A percentile compares a stretch with the other conserved stretches of the same genome.
Evolutionary conservation across 2,888 invertebrate genomes (phyloP).

Genomic region (Pediacus dermestoides): DNA sequence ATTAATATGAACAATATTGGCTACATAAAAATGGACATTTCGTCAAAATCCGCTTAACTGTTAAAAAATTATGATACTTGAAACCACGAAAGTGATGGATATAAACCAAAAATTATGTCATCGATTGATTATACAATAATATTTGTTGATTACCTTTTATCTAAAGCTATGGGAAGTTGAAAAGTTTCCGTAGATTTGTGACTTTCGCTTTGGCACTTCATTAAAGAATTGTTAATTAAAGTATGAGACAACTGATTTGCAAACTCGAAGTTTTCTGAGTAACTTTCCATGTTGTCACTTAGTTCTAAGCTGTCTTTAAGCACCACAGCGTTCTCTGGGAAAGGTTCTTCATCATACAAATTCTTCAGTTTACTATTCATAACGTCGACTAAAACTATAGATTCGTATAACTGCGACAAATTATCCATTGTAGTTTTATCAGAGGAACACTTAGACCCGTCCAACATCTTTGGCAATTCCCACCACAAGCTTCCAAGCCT

Average conservation of each 20-base stretch:
- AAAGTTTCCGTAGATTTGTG: no score
- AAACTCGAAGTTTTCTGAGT: conserved; percentile 32
- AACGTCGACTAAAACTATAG: conserved; percentile 34
- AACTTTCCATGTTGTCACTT: conserved; percentile 38
- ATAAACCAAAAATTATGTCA: no score
- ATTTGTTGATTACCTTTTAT: no score
- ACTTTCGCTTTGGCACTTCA: no score
- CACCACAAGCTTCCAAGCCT: conserved; percentile 37
- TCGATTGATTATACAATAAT: no score
- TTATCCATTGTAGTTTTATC: conserved; percentile 12
- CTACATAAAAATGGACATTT: no score
- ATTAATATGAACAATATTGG: no score
- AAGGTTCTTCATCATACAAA: conserved; percentile 35
- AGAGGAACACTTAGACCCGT: conserved; percentile 18
- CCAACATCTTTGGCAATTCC: conserved; percentile 38
- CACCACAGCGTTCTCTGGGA: conserved; percentile 34
- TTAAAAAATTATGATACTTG: no score
- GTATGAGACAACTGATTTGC: conserved; percentile 43
- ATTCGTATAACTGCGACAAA: conserved; percentile 25
- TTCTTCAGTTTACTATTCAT: conserved; percentile 27
- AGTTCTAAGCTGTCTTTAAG: conserved; percentile 47
- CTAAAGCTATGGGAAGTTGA: no score
- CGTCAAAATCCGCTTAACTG: no score
- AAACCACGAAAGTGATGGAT: no score
- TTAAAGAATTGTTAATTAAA: conserved; percentile 32